phyloP scores from a whole-genome alignment of 92 coral and sea anemone species.

The Nematostella vectensis region DNA sequence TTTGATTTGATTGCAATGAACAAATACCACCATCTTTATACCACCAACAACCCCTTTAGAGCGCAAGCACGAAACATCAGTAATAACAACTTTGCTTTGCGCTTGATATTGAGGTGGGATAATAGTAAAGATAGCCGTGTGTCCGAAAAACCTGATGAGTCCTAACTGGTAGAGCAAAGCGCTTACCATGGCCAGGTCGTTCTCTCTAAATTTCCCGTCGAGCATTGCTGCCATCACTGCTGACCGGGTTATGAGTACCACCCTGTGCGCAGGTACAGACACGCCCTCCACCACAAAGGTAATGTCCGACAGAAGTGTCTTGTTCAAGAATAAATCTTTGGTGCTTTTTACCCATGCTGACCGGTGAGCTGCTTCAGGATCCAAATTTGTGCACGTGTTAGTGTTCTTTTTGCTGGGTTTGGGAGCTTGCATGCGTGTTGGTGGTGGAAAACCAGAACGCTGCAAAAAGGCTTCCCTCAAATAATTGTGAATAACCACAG shows the following conservation, averaged over 20 bases:
- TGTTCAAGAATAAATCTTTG: constrained; percentile 9
- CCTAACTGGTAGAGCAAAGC: no score
- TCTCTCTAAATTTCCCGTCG: constrained; percentile 34
- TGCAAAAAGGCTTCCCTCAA: background rate
- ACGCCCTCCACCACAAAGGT: constrained; percentile 35
- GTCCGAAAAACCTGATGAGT: no score
- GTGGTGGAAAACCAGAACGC: background rate
- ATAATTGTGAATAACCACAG: background rate
- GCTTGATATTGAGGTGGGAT: no score
- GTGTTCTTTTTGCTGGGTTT: background rate
- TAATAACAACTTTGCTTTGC: no score
- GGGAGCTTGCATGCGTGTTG: background rate
- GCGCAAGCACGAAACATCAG: no score
- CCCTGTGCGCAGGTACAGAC: constrained; percentile 33
- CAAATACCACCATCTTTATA: no score
- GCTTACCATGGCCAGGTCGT: constrained; percentile 11
- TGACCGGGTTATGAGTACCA: constrained; percentile 32
- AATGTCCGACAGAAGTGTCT: constrained; percentile 28
- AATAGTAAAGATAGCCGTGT: no score
- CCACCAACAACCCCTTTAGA: no score
- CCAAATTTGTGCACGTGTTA: background rate
- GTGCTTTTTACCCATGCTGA: background rate
- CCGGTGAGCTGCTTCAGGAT: background rate
- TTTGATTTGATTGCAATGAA: no score
- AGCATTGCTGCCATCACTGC: constrained; percentile 41